Base-by-base conservation (phyloP, 2,888 invertebrate genomes). In the Agonopterix heracliana region DNA sequence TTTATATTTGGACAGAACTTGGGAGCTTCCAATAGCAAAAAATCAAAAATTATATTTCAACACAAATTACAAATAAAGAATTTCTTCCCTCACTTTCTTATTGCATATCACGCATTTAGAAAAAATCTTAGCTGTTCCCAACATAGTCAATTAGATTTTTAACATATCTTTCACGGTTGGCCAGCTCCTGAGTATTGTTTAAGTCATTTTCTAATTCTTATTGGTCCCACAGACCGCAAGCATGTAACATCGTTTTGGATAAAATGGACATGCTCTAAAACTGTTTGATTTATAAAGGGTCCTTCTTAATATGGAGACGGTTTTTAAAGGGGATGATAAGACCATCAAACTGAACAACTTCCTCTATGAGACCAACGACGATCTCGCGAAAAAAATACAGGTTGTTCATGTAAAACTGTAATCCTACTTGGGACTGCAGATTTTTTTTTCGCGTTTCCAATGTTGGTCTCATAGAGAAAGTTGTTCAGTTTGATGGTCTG, bases 41-140 rank as follows among this genome's bases (percentile, higher is more conserved):
- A 11, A 41, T 41, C 1, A 12, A 11, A 41, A 12, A 41, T 12
- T 75, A 73, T 80, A 76, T 80, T 74, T 69, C 71, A 74, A 63
- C 74, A 75, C 72, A 61, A 56, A 60, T 66, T 62, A 60, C 57
- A 12, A 13, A 66, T 69, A 61, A 65, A 59, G 68, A 65, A 63
- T 64, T 66, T 67, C 66, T 74, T 78, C 75, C 76, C 76, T 78
- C 82, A 82, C 82, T 66, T 78, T 74, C 72, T 69, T 26, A 35
- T 71, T 71, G 79, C 84, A 86, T 85, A 84, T 85, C 85, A 86
- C 85, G 78, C 83, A 68, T 50, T 48, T 68, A 67, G 59, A 56
- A 58, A 57, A 59, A 54, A 76, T 74, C 69, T 73, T 68, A 69
- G 77, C 71, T 73, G 68, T 67, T 35, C 34, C 9, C 3, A 34